Evolutionary conservation across 2,888 invertebrate genomes (phyloP), one percentile per base, ranked within the genome.

Genomic region (Cheilosia soror): DNA sequence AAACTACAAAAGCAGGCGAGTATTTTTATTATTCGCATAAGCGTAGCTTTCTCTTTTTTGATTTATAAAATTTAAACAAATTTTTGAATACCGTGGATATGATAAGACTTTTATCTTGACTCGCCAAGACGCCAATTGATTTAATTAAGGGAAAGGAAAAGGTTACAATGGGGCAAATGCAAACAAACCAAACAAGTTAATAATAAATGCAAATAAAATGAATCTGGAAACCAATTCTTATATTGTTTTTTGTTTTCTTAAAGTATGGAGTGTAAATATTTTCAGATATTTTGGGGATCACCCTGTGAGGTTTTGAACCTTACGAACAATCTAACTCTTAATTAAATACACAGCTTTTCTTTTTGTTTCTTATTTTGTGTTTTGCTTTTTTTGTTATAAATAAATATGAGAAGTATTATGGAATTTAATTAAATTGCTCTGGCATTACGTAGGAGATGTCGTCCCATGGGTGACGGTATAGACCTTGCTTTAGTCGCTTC

Each of bases 401-500:
- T 84, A 84, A 79, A 84, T 84, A 75, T 65, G 73, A 68, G 60
- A 68, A 72, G 60, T 42, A 72, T 6, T 47, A 72, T 78, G 79
- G 75, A 85, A 80, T 76, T 89, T 90, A 91, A 88, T 91, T 91
- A 87, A 91, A 93, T 88, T 92, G 91, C 87, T 92, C 92, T 62
- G 92, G 93, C 88, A 92, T 90, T 71, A 92, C 92, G 82, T 92
- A 92, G 15, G 93, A 92, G 93, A 99, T 99, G 92, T 99, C 99
- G 92, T 99, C 99, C 99, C 99, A 99, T 0, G 99, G 99, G 93
- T 99, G 99, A 89, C 99, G 96, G 93, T 99, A 99, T 4, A 99
- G 94, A 6, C 99, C 99, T 93, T 99, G 99, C 91, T 99, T 99
- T 93, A 99, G 94, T 88, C 99, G 94, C 93, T 98, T 98, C 93